Evolutionary conservation across 1,140 invertebrate species (phyloP), one percentile per base, ranked within the genome.

Genomic region (Pseudomyrmex cubaensis): DNA sequence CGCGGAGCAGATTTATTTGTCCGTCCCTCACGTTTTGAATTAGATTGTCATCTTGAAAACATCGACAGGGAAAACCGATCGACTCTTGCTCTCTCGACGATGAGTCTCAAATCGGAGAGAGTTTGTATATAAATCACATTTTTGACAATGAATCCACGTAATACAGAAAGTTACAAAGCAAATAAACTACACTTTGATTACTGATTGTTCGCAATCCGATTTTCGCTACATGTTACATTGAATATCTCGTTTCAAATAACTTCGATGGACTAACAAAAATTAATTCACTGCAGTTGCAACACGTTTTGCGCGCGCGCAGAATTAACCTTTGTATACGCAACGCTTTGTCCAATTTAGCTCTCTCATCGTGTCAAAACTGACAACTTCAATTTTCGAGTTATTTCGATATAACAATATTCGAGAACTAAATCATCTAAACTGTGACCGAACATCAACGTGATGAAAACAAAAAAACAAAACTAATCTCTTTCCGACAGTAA

Each of bases 251-350:
- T 61, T 17, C 44, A n/a, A 70, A 69, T 69, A 44, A 80, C 46
- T 1, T 35, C 64, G 46, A 8, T 54, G 46, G 59, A 72, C 66
- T 80, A 70, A 44, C n/a, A 72, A 54, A 80, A 80, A 80, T 80
- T 80, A 80, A 80, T 72, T 70, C 69, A 61, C 56, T 50, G 22
- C 54, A 59, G 59, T 80, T 80, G 72, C 48, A 44, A 69, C 56
- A 8, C n/a, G 12, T 80, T 70, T 78, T 70, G 12, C 76, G 25
- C 46, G 52, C 25, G 8, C 25, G 10, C 44, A n/a, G 44, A 80
- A 80, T 80, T 61, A 72, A 46, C 25, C n/a, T 80, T 80, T 44
- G 44, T 22, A 35, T 35, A 25, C 54, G 22, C 22, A 20, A 61
- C 48, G 66, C 54, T 61, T 70, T 80, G 66, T n/a, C n/a, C 66